Evolutionary conservation across 2,888 invertebrate genomes (phyloP).

Genomic region (Keiferia lycopersicella): DNA sequence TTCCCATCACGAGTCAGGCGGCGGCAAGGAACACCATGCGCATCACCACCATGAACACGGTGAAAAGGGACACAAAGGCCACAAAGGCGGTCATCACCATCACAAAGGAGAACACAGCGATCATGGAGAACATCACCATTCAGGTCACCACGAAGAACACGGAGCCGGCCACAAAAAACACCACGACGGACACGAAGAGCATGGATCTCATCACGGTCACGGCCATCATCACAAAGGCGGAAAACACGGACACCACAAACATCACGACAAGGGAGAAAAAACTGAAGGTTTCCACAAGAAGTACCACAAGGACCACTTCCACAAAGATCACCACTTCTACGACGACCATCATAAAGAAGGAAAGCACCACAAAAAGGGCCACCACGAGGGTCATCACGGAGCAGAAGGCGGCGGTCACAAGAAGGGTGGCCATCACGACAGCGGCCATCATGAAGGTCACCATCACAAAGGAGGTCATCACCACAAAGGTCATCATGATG

Average conservation of each 20-base stretch:
- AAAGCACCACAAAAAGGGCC: constrained; percentile 74
- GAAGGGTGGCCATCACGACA: constrained; percentile 72
- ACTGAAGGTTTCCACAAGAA: constrained; percentile 75
- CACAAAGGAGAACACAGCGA: constrained; percentile 72
- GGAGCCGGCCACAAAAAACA: constrained; percentile 73
- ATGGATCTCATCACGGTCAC: constrained; percentile 71
- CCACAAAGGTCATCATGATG: constrained; percentile 72
- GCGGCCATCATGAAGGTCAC: constrained; percentile 73
- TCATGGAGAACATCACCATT: constrained; percentile 71
- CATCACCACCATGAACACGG: constrained; percentile 73
- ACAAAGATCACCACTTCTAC: constrained; percentile 77
- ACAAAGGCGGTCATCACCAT: constrained; percentile 74
- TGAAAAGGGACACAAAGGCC: constrained; percentile 70
- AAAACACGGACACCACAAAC: constrained; percentile 71
- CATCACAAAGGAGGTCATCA: constrained; percentile 73
- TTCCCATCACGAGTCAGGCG: constrained; percentile 66
- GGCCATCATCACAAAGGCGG: constrained; percentile 74
- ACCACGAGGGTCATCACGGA: constrained; percentile 73
- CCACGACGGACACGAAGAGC: constrained; percentile 68
- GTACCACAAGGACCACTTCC: constrained; percentile 73
- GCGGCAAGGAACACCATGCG: constrained; percentile 70
- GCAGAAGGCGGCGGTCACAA: constrained; percentile 71
- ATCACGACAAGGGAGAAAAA: constrained; percentile 73
- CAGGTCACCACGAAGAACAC: constrained; percentile 68
- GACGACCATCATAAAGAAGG: constrained; percentile 74